Base-by-base conservation (phyloP, 2,797 vertebrate genomes). In the Epinephelus awoara region DNA sequence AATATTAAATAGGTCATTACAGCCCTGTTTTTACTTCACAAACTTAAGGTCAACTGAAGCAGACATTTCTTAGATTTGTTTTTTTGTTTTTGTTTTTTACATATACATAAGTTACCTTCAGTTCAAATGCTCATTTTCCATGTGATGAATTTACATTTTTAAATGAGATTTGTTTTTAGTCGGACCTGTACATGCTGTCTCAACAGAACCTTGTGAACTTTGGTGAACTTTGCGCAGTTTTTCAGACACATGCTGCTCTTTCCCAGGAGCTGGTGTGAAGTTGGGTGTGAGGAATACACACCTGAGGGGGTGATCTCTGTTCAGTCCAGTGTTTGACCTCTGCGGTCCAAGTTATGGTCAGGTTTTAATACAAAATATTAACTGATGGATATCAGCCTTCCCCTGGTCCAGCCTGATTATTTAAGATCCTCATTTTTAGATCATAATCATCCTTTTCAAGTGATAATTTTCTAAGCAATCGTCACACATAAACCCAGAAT, bases 231-330 rank as follows among this genome's bases (percentile, higher is more conserved):
- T 79, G 67, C 40, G 38, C 29, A 27, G 0, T 58, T 70, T 57
- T 6, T 54, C 21, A 44, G 78, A 61, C 73, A 23, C 79, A 67
- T 49, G 65, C 78, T 21, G 46, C 13, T 27, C 46, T 82, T 89
- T 89, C 89, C 82, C 89, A 89, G 74, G 80, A 76, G 71, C 72
- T 54, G 72, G 90, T 91, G 86, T 63, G 68, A 88, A 78, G 13
- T 3, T 52, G 51, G 67, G 80, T 15, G 88, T 72, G 81, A 90
- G 46, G 19, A 85, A 25, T 27, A 52, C 51, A 74, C 89, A 85
- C 88, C 85, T 82, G 18, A 34, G 58, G 69, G 40, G 29, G 23
- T 69, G 23, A 70, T 66, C 23, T 9, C 49, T 25, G 50, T 27
- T 58, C 42, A 56, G 67, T 5, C 58, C 54, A 67, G 19, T 2